Conservation (phyloP, 92 coral and sea anemone species). For the Epizoanthus illoricatus region DNA sequence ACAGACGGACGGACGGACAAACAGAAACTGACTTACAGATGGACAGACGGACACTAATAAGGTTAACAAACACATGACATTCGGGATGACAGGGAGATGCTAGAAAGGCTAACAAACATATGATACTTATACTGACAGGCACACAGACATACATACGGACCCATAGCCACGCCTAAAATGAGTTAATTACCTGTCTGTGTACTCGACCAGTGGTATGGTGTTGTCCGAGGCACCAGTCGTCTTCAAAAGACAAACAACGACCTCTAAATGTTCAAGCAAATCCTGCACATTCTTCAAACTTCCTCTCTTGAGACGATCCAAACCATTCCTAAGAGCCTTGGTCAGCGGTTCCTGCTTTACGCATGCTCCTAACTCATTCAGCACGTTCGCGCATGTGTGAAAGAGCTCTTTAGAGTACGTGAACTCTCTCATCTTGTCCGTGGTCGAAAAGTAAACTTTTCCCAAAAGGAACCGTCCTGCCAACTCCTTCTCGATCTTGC, state of each 20-base stretch:
- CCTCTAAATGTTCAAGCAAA: slow-evolving; percentile 78
- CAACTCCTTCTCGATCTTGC: slow-evolving; percentile 72
- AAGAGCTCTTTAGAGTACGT: slow-evolving; percentile 85
- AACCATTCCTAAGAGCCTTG: slow-evolving; percentile 57
- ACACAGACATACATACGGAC: no score
- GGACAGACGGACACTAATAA: no score
- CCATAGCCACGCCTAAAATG: no score
- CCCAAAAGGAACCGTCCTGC: slow-evolving; percentile 69
- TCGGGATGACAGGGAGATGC: no score
- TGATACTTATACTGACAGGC: no score
- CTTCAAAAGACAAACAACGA: slow-evolving; percentile 78
- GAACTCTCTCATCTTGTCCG: slow-evolving; percentile 63
- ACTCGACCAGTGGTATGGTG: slow-evolving; percentile 58
- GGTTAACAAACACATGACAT: no score
- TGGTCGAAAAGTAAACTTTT: slow-evolving; percentile 66
- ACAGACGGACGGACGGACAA: no score
- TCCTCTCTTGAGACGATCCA: slow-evolving; percentile 46
- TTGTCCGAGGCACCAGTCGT: slow-evolving; percentile 50
- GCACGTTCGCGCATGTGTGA: slow-evolving; percentile 72
- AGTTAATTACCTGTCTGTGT: slow-evolving; percentile 17
- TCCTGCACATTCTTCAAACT: slow-evolving; percentile 59
- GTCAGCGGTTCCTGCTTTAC: slow-evolving; percentile 72
- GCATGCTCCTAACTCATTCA: slow-evolving; percentile 60
- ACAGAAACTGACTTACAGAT: no score
- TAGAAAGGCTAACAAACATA: no score